phyloP scores from a whole-genome alignment of 2,113 vertebrate species.

The Rostratula benghalensis region DNA sequence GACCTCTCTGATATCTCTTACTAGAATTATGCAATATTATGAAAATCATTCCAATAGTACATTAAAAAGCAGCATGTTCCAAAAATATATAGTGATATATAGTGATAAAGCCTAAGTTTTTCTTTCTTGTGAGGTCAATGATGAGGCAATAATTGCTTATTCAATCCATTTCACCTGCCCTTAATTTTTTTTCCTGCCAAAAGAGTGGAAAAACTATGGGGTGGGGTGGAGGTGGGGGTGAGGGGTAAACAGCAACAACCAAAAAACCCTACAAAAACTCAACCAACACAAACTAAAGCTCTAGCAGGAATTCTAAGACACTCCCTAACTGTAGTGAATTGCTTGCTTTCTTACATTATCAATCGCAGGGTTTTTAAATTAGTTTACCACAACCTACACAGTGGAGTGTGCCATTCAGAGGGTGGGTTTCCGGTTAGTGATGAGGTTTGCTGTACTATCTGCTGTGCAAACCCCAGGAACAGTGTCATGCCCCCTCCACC shows the following conservation, averaged over 20 bases:
- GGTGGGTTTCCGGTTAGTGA: background rate
- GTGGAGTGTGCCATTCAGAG: background rate
- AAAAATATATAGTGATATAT: background rate
- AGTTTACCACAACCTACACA: background rate
- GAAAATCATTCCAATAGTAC: background rate
- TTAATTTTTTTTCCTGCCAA: background rate
- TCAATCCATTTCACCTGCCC: background rate
- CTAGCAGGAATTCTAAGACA: background rate
- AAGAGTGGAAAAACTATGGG: background rate
- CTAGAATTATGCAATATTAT: background rate
- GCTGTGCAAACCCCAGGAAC: background rate
- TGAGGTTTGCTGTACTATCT: background rate
- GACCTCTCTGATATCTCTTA: background rate
- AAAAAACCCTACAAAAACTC: background rate
- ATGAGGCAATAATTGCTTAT: background rate
- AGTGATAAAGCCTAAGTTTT: background rate
- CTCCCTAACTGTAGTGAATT: background rate
- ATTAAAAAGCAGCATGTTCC: background rate
- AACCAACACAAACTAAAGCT: background rate
- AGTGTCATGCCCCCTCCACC: background rate
- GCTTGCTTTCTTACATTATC: background rate
- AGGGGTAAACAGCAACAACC: background rate
- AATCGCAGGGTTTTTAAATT: background rate
- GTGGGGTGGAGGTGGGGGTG: too few species aligned
- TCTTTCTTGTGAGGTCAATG: background rate